These are phyloP conservation scores for Embiotoca jacksoni DNA, from an alignment of 2,113 vertebrate species.

Conservation along the genomic window DNA sequence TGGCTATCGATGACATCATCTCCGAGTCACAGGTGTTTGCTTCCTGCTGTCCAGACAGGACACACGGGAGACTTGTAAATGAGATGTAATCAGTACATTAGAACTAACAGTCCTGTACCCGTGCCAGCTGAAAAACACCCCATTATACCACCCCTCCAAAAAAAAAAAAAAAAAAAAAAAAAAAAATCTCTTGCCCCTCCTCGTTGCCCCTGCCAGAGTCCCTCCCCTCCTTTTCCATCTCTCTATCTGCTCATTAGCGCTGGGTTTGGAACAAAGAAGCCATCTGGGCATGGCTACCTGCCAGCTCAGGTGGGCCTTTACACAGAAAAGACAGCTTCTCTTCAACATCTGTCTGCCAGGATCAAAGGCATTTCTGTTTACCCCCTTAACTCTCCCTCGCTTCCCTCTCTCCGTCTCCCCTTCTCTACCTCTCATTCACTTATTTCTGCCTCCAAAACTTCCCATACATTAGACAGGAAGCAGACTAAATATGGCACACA, in stretches of 20 bases:
- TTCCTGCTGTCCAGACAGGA: conserved; percentile 50
- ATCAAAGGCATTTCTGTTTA: conserved; percentile 78
- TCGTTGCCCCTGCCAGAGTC: conserved; percentile 48
- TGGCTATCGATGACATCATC: conserved; percentile 60
- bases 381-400: conserved; percentile 47
- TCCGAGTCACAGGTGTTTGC: conserved; percentile 49
- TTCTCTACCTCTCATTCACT: conserved; percentile 32
- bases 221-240: conserved; percentile 80
- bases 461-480: conserved; percentile 53
- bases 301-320: conserved; percentile 85
- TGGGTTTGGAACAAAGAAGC: conserved; percentile 77
- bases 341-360: conserved; percentile 75
- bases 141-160: conserved; percentile 70
- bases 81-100: conserved; percentile 63
- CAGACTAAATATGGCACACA: conserved; percentile 27
- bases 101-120: conserved; percentile 47
- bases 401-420: neutral
- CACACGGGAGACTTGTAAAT: conserved; percentile 58
- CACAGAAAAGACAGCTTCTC: conserved; percentile 75
- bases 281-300: conserved; percentile 81
- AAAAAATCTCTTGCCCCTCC: conserved; percentile 28
- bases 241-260: conserved; percentile 86
- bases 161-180: conserved; percentile 36
- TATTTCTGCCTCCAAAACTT: conserved; percentile 42
- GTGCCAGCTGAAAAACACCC: conserved; percentile 66